Evolutionary conservation across 2,888 invertebrate species (phyloP).

Genomic region (Bimastos eiseni): DNA sequence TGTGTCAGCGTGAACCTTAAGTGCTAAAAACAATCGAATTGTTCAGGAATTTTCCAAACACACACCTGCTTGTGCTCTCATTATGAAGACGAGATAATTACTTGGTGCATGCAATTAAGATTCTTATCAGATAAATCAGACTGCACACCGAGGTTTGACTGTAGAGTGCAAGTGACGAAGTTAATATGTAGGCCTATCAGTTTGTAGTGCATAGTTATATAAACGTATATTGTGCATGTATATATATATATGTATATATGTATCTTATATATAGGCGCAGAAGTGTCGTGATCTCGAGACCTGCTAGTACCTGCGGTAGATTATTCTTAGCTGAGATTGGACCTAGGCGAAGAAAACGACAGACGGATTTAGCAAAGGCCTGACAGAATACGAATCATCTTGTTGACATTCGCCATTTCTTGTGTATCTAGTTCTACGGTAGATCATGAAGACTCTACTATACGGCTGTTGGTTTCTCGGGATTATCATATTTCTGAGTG

Average conservation of each 20-base stretch:
- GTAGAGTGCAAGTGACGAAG: neutral
- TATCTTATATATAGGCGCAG: no score
- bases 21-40: neutral
- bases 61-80: neutral
- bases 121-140: neutral
- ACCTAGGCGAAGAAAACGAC: neutral
- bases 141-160: neutral
- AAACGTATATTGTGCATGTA: no score
- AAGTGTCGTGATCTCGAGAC: neutral
- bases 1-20: neutral
- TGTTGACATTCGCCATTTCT: neutral
- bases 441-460: neutral
- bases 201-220: no score
- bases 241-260: no score
- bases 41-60: neutral
- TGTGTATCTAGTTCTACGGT: neutral
- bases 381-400: neutral
- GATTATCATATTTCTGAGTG: constrained; percentile 13
- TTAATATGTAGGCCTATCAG: neutral
- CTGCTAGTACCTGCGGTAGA: neutral
- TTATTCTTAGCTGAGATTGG: neutral
- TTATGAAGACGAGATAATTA: neutral
- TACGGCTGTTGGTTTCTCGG: neutral
- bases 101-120: neutral
- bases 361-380: neutral